Evolutionary conservation across 2,888 invertebrate species (phyloP).

Genomic region (Pyrocoelia pectoralis): DNA sequence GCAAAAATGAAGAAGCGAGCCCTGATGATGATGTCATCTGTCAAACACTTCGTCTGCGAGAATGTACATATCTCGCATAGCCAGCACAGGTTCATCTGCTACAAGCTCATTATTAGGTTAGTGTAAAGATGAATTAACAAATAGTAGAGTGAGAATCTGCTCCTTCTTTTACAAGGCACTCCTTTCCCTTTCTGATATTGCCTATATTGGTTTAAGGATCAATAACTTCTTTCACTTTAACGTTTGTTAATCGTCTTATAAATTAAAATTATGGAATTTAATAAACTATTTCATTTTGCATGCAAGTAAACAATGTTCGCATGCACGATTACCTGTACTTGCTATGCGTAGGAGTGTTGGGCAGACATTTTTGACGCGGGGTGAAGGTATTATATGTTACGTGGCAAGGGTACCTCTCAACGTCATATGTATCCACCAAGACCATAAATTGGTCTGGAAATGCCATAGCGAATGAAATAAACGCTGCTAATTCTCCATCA

Average conservation of each 20-base stretch:
- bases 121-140: background rate
- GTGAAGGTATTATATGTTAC: constrained; percentile 48
- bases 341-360: constrained; percentile 51
- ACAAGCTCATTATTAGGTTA: constrained; percentile 22
- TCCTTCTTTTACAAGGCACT: too few species aligned
- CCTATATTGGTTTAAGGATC: too few species aligned
- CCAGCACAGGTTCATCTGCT: constrained; percentile 46
- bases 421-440: constrained; percentile 98
- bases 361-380: constrained; percentile 49
- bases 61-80: constrained; percentile 50
- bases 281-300: constrained; percentile 45
- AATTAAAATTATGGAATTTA: constrained; percentile 21
- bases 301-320: constrained; percentile 46
- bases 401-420: constrained; percentile 84
- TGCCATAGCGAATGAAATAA: constrained; percentile 92
- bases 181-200: too few species aligned
- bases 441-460: constrained; percentile 96
- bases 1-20: constrained; percentile 22
- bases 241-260: background rate
- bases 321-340: constrained; percentile 52
- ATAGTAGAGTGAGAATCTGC: background rate
- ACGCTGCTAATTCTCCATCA: constrained; percentile 94
- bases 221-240: background rate
- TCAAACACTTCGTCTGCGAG: constrained; percentile 37
- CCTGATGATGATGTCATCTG: constrained; percentile 20